Evolutionary conservation across 1,140 invertebrate genomes (phyloP), one percentile per base, ranked within the genome.

Genomic region (Lepidurus apus): DNA sequence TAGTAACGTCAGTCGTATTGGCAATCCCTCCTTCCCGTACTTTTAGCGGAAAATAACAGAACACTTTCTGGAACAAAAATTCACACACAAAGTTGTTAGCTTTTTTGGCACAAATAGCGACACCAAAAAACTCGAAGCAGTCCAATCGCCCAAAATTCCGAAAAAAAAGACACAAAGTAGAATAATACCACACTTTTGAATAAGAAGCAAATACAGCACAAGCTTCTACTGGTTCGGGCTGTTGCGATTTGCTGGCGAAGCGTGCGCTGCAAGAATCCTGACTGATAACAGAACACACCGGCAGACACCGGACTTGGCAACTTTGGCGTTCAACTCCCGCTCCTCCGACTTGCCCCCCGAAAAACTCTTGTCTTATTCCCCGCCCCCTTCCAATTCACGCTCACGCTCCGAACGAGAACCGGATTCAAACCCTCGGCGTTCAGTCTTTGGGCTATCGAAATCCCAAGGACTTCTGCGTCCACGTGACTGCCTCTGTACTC

Each of bases 181-280:
- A 65, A 21, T 17, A 9, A 65, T 1, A 21, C 53, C 21, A 13
- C 53, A 21, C 53, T n/a, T n/a, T 65, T 21, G 53, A 65, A 65
- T n/a, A 65, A 9, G 9, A 65, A 65, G 53, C 53, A 65, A 47
- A 65, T 65, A n/a, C 53, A 65, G 53, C 53, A 65, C 53, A 65
- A 65, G 53, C 53, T 65, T 65, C 53, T 65, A 65, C 53, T 65
- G 53, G 53, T 65, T 65, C 21, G 53, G 53, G 21, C 53, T 65
- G 53, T 65, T 65, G 53, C 53, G 21, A 65, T 65, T 65, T 65
- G 53, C 53, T 65, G 53, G 53, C 53, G 53, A 65, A 65, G 53
- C 53, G 53, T 65, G 53, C 53, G 53, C 53, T 65, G 53, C 53
- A 65, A 65, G 53, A 65, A 65, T 65, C 53, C 53, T 21, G 53